A percentile compares a stretch with the other conserved stretches of the same genome.
These are phyloP conservation scores for Tokudaia tokunoshimensis DNA, from an alignment of 2,797 vertebrate species.

Conservation along the genomic window DNA sequence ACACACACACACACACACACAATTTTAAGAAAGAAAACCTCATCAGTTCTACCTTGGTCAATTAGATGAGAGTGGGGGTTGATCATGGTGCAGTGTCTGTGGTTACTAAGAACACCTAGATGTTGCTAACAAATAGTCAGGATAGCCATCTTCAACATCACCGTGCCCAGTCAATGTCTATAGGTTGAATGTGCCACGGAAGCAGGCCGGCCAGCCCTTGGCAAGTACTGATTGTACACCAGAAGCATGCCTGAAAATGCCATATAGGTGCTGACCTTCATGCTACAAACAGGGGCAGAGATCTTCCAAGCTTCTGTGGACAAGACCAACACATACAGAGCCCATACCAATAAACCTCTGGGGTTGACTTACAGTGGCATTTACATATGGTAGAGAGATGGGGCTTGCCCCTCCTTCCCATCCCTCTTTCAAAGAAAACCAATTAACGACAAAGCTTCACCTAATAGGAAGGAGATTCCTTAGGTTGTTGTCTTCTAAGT, in stretches of 20 bases:
- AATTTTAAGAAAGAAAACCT: not conserved
- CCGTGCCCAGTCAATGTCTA: not conserved
- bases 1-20: not conserved
- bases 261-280: not conserved
- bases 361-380: not conserved
- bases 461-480: slow-evolving; percentile 16
- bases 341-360: not conserved
- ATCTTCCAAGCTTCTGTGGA: slow-evolving; percentile 10
- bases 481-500: not conserved
- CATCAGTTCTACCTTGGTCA: not conserved
- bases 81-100: not conserved
- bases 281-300: not conserved
- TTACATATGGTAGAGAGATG: not conserved
- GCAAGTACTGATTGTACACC: not conserved
- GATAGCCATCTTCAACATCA: not conserved
- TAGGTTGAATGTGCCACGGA: not conserved
- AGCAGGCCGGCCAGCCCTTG: not conserved
- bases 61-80: not conserved
- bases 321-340: slow-evolving; percentile 13
- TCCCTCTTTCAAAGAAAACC: not conserved
- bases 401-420: not conserved
- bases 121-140: not conserved
- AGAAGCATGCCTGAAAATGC: not conserved
- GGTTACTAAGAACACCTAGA: not conserved
- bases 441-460: not conserved